These are phyloP conservation scores for Synergus laeviventris DNA, from an alignment of 2,888 invertebrate genomes.

Conservation along the genomic window DNA sequence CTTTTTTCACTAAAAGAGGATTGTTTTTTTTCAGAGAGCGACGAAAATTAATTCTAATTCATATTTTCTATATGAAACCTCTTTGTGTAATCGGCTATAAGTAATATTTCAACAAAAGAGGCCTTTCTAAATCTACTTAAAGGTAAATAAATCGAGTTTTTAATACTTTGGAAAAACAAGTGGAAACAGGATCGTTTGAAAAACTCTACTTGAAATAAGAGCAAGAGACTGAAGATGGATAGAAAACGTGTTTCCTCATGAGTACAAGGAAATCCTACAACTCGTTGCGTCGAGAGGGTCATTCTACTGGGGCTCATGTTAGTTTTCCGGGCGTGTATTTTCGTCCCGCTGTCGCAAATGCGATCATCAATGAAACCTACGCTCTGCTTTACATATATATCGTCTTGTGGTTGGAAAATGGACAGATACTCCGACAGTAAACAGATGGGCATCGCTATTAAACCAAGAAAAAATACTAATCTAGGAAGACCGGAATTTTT, in stretches of 20 bases:
- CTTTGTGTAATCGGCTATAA: neutral
- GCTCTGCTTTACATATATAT: slow-evolving; percentile 17
- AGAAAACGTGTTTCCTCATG: neutral
- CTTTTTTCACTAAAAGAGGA: neutral
- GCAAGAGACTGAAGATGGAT: neutral
- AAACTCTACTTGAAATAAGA: neutral
- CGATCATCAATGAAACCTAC: slow-evolving; percentile 39
- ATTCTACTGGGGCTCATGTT: slow-evolving; percentile 35
- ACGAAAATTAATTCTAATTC: neutral
- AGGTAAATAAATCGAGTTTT: too few relatives aligned
- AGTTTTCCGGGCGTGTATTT: slow-evolving; percentile 37
- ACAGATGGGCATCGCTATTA: neutral
- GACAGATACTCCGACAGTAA: neutral
- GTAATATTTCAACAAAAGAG: too few relatives aligned
- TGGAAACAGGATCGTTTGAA: neutral
- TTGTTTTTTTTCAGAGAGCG: neutral
- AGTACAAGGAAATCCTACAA: neutral
- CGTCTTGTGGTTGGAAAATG: neutral
- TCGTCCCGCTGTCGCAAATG: slow-evolving; percentile 36
- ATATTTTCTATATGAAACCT: neutral
- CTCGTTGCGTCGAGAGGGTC: slow-evolving; percentile 24
- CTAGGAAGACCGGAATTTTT: neutral
- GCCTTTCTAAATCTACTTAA: too few relatives aligned
- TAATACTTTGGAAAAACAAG: too few relatives aligned
- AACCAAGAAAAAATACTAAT: neutral